Percentiles rank a stretch among this genome's conserved stretches.
phyloP scores from a whole-genome alignment of 2,113 vertebrate genomes.

The Scolopax mira region DNA sequence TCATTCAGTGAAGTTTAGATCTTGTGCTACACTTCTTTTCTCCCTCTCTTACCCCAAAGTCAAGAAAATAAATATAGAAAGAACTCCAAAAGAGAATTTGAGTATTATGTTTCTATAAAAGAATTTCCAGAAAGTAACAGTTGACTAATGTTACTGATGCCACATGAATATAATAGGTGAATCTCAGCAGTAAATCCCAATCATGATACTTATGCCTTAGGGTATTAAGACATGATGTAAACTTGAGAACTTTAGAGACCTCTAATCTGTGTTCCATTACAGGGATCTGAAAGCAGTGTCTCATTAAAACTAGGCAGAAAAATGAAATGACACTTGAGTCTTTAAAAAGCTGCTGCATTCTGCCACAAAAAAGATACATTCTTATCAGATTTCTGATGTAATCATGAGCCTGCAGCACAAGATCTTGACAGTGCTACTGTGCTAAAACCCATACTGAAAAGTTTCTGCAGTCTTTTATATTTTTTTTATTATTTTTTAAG shows the following conservation, averaged over 20 bases:
- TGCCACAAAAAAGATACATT: not conserved
- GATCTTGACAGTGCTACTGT: not conserved
- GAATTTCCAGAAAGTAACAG: not conserved
- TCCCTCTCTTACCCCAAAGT: not conserved
- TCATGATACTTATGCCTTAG: not conserved
- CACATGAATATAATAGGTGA: not conserved
- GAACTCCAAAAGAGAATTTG: not conserved
- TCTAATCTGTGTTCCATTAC: not conserved
- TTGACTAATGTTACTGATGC: constrained; percentile 12
- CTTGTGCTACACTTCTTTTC: not conserved
- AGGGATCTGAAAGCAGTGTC: not conserved
- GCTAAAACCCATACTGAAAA: not conserved
- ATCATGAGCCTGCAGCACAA: not conserved
- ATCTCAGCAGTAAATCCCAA: constrained; percentile 36
- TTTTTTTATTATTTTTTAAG: not conserved
- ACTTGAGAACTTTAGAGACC: not conserved
- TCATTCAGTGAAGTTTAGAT: not conserved
- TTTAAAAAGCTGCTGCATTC: not conserved
- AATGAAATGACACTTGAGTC: not conserved
- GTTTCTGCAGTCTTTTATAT: not conserved
- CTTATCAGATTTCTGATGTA: not conserved
- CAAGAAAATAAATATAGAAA: constrained; percentile 7
- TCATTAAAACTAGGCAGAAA: not conserved
- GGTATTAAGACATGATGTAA: not conserved
- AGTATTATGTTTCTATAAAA: not conserved